Percentiles rank a stretch among this genome's conserved stretches.
Evolutionary conservation across 2,113 vertebrate species (phyloP).

Genomic region (Ammospiza nelsoni): DNA sequence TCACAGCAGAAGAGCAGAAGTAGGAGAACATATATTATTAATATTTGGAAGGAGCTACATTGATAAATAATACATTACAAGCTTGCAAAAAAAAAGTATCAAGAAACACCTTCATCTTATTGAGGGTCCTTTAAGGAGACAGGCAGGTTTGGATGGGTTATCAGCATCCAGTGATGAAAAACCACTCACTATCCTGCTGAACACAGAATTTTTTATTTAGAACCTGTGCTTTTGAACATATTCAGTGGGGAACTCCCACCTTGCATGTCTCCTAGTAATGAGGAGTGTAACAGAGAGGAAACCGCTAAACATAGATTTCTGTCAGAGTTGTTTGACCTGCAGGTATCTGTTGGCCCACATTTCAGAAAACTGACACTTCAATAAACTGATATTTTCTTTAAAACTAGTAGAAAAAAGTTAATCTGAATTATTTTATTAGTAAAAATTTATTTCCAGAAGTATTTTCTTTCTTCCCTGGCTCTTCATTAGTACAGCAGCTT

Average conservation of each 20-base stretch:
- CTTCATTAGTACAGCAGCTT: background rate
- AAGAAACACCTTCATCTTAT: background rate
- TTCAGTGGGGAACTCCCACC: constrained; percentile 30
- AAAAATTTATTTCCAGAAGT: constrained; percentile 6
- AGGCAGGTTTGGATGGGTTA: background rate
- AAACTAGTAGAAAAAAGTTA: background rate
- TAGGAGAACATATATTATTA: constrained; percentile 28
- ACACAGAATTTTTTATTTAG: constrained; percentile 45
- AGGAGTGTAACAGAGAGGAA: background rate
- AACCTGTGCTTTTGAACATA: constrained; percentile 8
- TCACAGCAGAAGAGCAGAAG: background rate
- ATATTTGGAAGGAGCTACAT: background rate
- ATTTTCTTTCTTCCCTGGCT: background rate
- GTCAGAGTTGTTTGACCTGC: constrained; percentile 15
- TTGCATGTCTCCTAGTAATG: background rate
- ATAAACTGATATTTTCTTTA: background rate
- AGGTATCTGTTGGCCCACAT: constrained; percentile 26
- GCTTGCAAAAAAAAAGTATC: background rate
- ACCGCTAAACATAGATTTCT: background rate
- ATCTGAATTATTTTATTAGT: background rate
- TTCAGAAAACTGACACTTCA: background rate
- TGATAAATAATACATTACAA: constrained; percentile 59
- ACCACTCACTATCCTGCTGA: background rate
- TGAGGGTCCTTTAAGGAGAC: background rate
- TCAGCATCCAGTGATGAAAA: constrained; percentile 17